Conservation (phyloP, 2,888 invertebrate species). For the Cataglyphis albicans region DNA sequence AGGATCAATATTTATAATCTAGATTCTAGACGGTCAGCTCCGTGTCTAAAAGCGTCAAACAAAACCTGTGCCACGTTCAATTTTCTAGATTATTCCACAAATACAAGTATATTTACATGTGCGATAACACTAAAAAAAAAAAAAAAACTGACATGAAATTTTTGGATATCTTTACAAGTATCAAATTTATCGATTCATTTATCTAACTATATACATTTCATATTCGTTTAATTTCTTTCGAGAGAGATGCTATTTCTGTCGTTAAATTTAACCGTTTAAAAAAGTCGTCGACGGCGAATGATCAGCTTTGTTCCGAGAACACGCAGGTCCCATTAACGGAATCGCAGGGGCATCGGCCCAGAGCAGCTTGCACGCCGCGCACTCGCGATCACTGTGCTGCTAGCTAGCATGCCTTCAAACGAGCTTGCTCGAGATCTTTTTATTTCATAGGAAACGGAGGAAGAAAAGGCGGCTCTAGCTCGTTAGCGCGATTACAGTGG, state of each 20-base stretch:
- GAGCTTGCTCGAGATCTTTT: conserved; percentile 45
- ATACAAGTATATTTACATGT: not conserved
- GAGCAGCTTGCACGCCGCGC: conserved; percentile 22
- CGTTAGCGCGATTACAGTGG: conserved; percentile 65
- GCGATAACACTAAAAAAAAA: not conserved
- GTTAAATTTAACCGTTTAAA: conserved; percentile 27
- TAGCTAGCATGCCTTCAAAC: conserved; percentile 42
- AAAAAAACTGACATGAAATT: not conserved
- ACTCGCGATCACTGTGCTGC: conserved; percentile 41
- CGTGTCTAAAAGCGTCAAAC: conserved; percentile 75
- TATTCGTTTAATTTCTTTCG: not conserved
- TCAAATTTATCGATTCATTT: conserved; percentile 1
- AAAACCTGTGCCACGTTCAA: conserved; percentile 58
- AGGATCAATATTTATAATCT: conserved; percentile 85
- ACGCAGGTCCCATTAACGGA: conserved; percentile 51
- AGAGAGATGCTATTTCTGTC: conserved; percentile 4
- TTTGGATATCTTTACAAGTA: not conserved
- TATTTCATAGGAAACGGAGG: conserved; percentile 38
- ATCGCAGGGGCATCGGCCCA: conserved; percentile 40
- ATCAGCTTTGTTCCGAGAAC: conserved; percentile 36
- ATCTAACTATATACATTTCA: not conserved
- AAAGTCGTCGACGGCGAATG: conserved; percentile 23
- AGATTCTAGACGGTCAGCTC: conserved; percentile 80
- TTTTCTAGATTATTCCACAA: not conserved
- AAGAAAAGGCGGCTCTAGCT: conserved; percentile 50